phyloP scores from a whole-genome alignment of 2,113 vertebrate genomes.

The Tetraodon nigroviridis region DNA sequence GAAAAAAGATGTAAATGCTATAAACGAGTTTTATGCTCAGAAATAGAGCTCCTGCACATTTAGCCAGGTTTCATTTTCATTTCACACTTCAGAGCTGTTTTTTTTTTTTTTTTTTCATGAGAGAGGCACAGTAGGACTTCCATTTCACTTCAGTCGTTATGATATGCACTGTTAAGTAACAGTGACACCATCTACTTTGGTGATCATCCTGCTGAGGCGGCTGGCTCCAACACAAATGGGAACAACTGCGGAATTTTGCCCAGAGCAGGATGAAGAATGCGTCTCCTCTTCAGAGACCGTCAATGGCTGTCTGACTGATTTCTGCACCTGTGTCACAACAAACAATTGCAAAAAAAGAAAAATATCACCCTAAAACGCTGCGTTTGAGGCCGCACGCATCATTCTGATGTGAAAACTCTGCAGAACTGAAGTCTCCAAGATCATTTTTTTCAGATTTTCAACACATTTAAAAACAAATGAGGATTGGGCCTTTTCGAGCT shows the following conservation, averaged over 20 bases:
- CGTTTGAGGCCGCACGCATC: not conserved
- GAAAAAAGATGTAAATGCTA: slow-evolving; percentile 2
- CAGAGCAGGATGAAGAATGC: slow-evolving; percentile 3
- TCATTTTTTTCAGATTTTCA: no score
- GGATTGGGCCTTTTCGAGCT: no score
- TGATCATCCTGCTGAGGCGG: slow-evolving; percentile 16
- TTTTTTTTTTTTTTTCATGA: not conserved
- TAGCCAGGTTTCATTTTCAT: not conserved
- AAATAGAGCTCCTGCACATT: slow-evolving; percentile 5
- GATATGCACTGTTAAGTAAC: slow-evolving; percentile 40
- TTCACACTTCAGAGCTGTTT: slow-evolving; percentile 16
- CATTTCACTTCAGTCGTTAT: slow-evolving; percentile 37
- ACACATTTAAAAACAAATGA: no score
- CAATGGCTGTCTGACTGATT: slow-evolving; percentile 15
- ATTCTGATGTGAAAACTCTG: not conserved
- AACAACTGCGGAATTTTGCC: slow-evolving; percentile 18
- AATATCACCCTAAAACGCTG: not conserved
- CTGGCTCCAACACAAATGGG: slow-evolving; percentile 22
- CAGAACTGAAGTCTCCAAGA: not conserved
- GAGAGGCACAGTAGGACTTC: no score
- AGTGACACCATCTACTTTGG: slow-evolving; percentile 24
- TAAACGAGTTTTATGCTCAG: not conserved
- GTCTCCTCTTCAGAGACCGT: slow-evolving; percentile 7
- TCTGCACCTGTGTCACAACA: not conserved
- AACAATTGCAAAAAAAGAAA: not conserved